Conservation (phyloP, 2,113 vertebrate species). For the Ochotona curzoniae region DNA sequence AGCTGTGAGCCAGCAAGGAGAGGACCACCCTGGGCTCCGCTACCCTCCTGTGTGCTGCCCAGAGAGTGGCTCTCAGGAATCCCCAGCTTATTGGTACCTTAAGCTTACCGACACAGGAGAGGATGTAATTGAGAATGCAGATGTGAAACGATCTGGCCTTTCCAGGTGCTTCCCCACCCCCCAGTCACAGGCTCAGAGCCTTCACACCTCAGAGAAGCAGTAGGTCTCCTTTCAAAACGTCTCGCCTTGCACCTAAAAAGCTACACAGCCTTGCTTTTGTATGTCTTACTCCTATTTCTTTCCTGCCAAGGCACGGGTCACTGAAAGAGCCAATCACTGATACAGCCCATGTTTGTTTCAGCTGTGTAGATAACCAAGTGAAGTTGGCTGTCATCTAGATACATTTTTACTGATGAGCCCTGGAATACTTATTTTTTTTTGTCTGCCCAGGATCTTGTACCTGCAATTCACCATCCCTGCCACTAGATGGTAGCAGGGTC, state of each 20-base stretch:
- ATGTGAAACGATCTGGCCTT: background rate
- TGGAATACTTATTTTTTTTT: background rate
- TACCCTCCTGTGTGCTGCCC: background rate
- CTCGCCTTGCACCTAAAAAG: background rate
- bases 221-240: background rate
- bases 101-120: background rate
- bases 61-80: background rate
- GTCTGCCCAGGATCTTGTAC: background rate
- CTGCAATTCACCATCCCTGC: background rate
- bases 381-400: slow-evolving; percentile 16
- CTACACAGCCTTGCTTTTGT: background rate
- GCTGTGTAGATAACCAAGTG: background rate
- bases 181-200: background rate
- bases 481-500: slow-evolving; percentile 57
- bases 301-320: background rate
- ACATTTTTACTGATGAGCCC: background rate
- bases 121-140: background rate
- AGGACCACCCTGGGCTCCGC: background rate
- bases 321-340: slow-evolving; percentile 25
- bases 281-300: background rate
- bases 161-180: background rate
- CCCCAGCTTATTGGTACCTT: background rate
- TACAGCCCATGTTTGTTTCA: background rate
- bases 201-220: background rate
- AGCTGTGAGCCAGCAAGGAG: background rate